Conservation (phyloP, 2,113 vertebrate species). For the Macrotis lagotis region DNA sequence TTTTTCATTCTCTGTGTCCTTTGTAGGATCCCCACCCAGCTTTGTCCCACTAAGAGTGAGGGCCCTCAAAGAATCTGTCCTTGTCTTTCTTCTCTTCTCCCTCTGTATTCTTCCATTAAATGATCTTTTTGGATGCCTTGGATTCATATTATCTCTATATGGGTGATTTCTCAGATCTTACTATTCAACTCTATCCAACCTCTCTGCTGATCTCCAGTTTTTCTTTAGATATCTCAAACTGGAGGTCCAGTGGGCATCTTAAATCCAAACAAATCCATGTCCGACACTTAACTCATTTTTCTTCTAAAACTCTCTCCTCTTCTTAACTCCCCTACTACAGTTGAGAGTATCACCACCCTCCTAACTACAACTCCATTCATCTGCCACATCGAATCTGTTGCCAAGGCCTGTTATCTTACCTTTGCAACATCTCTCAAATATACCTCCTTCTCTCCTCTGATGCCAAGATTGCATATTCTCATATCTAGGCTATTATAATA, state of each 20-base stretch:
- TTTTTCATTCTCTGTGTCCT: not conserved
- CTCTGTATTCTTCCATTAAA: not conserved
- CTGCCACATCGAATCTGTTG: not conserved
- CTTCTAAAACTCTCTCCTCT: not conserved
- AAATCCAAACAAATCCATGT: no score
- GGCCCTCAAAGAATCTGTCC: not conserved
- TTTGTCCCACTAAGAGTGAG: not conserved
- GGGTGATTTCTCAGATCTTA: not conserved
- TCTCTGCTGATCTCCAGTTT: not conserved
- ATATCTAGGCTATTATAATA: no score
- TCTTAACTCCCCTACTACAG: not conserved
- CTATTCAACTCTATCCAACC: not conserved
- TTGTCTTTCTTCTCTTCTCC: not conserved
- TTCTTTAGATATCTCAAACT: not conserved
- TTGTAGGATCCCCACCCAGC: not conserved
- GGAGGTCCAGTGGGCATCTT: not conserved
- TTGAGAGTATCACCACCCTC: not conserved
- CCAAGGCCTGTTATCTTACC: not conserved
- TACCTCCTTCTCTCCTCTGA: not conserved
- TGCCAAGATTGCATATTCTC: not conserved
- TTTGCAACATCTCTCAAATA: not conserved
- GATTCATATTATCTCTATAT: no score
- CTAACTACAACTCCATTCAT: not conserved
- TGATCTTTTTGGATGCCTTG: not conserved
- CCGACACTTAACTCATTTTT: no score